A percentile compares a stretch with the other conserved stretches of the same genome.
Evolutionary conservation across 2,888 invertebrate species (phyloP).

Genomic region (Enoplolaimus lenunculus): DNA sequence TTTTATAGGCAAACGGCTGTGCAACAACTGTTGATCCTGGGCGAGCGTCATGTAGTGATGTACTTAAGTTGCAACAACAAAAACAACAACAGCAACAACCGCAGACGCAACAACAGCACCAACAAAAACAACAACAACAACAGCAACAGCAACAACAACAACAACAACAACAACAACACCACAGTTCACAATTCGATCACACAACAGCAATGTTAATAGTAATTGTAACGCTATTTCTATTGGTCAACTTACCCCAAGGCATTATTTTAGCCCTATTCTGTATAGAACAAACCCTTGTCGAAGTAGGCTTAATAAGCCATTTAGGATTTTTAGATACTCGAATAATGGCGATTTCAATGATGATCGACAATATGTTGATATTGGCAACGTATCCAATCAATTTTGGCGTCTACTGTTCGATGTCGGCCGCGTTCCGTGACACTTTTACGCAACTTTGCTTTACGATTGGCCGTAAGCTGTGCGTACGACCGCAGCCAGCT

Average conservation of each 20-base stretch:
- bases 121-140: too few relatives aligned
- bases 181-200: conserved; percentile 12
- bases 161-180: too few relatives aligned
- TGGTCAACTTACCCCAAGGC: conserved; percentile 46
- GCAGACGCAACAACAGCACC: too few relatives aligned
- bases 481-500: too few relatives aligned
- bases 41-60: too few relatives aligned
- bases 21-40: too few relatives aligned
- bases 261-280: conserved; percentile 30
- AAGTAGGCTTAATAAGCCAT: too few relatives aligned
- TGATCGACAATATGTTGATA: conserved; percentile 59
- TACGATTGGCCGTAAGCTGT: too few relatives aligned
- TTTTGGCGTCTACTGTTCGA: conserved; percentile 87
- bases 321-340: not conserved
- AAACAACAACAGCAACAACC: too few relatives aligned
- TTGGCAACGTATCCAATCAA: conserved; percentile 74
- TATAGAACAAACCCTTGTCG: conserved; percentile 22
- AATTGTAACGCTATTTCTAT: conserved; percentile 45
- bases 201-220: conserved; percentile 45
- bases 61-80: too few relatives aligned
- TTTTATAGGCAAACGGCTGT: too few relatives aligned
- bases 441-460: conserved; percentile 71
- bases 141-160: too few relatives aligned
- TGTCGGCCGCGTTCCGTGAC: conserved; percentile 81
- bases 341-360: conserved; percentile 21